Percentiles rank a stretch among this genome's conserved stretches.
These are phyloP conservation scores for Drosophila serrata DNA, from an alignment of 1,140 invertebrate genomes.

Conservation along the genomic window DNA sequence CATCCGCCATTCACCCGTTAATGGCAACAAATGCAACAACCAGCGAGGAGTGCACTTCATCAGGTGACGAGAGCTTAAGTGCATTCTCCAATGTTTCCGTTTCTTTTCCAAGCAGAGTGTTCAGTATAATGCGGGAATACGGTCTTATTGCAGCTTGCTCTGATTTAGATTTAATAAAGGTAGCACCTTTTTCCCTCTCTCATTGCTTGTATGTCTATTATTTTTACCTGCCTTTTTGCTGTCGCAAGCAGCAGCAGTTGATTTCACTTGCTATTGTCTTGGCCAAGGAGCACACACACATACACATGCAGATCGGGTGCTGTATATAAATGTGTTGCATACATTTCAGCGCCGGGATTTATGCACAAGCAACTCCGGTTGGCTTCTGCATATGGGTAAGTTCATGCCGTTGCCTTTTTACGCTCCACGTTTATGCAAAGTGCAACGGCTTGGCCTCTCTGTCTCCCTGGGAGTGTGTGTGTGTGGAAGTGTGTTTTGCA, in stretches of 20 bases:
- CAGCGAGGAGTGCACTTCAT: conserved; percentile 71
- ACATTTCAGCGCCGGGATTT: conserved; percentile 77
- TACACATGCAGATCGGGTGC: conserved; percentile 15
- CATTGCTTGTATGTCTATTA: conserved; percentile 8
- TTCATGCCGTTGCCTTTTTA: conserved; percentile 55
- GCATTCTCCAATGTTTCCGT: conserved; percentile 69
- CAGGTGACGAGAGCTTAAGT: conserved; percentile 53
- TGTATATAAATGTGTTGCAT: conserved; percentile 76
- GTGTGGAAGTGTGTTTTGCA: conserved; percentile 48
- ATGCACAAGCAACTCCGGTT: conserved; percentile 64
- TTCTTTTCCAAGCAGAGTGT: conserved; percentile 31
- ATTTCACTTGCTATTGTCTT: conserved; percentile 76
- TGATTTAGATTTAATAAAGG: conserved; percentile 82
- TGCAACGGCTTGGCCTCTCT: conserved; percentile 35
- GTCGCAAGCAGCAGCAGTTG: conserved; percentile 65
- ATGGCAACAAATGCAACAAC: conserved; percentile 61
- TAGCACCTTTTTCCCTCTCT: conserved; percentile 16
- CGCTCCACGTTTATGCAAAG: conserved; percentile 73
- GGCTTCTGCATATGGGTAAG: conserved; percentile 64
- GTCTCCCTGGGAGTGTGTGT: neutral
- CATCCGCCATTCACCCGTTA: conserved; percentile 48
- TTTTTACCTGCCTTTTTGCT: conserved; percentile 34
- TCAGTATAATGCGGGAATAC: conserved; percentile 3
- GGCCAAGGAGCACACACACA: conserved; percentile 17
- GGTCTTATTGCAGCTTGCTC: conserved; percentile 25